Evolutionary conservation across 2,888 invertebrate species (phyloP), one percentile per base, ranked within the genome.

Genomic region (Pterostichus niger): DNA sequence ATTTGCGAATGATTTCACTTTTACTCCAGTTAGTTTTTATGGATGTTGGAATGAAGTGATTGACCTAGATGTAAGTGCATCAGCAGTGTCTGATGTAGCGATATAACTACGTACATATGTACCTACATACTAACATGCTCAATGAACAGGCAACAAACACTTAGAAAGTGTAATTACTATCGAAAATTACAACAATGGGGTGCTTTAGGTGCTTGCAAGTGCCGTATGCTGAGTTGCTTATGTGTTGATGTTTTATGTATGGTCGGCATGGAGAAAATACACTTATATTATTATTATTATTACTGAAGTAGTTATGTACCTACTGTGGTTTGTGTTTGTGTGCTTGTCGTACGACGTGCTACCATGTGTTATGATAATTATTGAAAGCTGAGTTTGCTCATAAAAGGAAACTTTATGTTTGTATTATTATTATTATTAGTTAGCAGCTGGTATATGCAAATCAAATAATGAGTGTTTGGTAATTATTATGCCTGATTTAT

Each of bases 131-230:
- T 2, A 5, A 6, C n/a, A 49, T 49, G 49, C n/a, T 13, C 7
- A 24, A 40, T 9, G 9, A 40, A 9, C 24, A 40, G 5, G 40
- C 40, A 40, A 9, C 5, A 6, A 3, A 40, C 40, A 49, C n/a
- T 49, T 64, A 64, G 64, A 64, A 64, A 64, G 64, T 35, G 64
- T 33, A 64, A 64, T 64, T 64, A 64, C 13, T 33, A 35, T n/a
- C n/a, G 64, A 64, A 64, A 64, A 64, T 33, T 64, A 64, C 64
- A 31, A 64, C 64, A 64, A 64, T 64, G n/a, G 33, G 64, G 35
- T 35, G 64, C 33, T 64, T 64, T 13, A 11, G 35, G 6, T 40
- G 40, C 40, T 40, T 40, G 40, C 40, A 3, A 40, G 40, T 7
- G 40, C 9, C 40, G 64, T 35, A 33, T 31, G 24, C 56, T 56